Evolutionary conservation across 2,113 vertebrate genomes (phyloP).

Genomic region (Saccopteryx bilineata): DNA sequence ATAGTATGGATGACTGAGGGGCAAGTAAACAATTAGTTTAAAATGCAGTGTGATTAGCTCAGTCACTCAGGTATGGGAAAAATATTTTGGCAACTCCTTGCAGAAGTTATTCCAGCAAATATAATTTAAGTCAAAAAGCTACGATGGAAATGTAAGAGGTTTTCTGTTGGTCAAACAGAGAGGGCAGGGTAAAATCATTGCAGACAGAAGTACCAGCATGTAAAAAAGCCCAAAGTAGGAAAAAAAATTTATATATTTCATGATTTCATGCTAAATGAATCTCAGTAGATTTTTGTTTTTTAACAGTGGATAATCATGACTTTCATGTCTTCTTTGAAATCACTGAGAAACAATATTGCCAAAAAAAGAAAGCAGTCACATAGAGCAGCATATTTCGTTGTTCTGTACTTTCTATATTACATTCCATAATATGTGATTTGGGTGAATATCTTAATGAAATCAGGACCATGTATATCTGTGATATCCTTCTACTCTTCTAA

Average conservation of each 20-base stretch:
- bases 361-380: neutral
- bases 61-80: neutral
- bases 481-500: neutral
- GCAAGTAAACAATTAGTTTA: conserved; percentile 30
- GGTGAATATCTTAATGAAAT: neutral
- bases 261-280: conserved; percentile 22
- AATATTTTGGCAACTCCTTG: conserved; percentile 1
- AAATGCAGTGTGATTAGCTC: neutral
- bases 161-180: neutral
- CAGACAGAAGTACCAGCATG: neutral
- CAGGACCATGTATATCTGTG: neutral
- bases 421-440: neutral
- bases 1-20: neutral
- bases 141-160: neutral
- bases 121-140: neutral
- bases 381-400: neutral
- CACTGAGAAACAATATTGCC: neutral
- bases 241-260: neutral
- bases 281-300: conserved; percentile 29
- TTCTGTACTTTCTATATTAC: neutral
- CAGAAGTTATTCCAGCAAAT: neutral
- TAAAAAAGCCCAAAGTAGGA: neutral
- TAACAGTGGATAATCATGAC: neutral
- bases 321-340: conserved; percentile 16
- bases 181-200: neutral